Conservation (phyloP, 2,888 invertebrate species). For the Unio pictorum region DNA sequence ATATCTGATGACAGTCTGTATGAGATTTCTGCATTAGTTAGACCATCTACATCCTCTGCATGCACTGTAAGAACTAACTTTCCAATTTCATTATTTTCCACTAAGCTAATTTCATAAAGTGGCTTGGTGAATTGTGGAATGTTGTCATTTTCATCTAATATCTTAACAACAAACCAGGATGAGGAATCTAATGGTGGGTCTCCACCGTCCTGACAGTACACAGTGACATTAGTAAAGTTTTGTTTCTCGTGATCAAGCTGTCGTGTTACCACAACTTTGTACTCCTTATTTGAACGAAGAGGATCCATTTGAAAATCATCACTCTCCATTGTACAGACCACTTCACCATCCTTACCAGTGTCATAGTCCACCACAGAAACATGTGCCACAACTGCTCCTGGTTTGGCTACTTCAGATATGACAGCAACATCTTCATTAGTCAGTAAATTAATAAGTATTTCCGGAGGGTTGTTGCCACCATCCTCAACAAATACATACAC, state of each 20-base stretch:
- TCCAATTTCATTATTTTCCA: slow-evolving; percentile 23
- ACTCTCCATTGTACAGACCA: slow-evolving; percentile 69
- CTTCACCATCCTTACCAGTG: slow-evolving; percentile 53
- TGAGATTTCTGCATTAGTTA: slow-evolving; percentile 21
- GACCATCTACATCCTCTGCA: slow-evolving; percentile 26
- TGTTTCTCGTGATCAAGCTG: slow-evolving; percentile 54
- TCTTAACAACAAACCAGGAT: slow-evolving; percentile 16
- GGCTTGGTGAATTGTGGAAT: slow-evolving; percentile 20
- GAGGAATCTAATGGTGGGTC: slow-evolving; percentile 20
- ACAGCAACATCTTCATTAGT: slow-evolving; percentile 32
- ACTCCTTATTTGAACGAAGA: slow-evolving; percentile 43
- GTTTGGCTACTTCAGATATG: slow-evolving; percentile 52
- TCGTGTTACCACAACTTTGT: slow-evolving; percentile 72
- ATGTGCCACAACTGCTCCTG: slow-evolving; percentile 57
- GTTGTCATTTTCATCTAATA: slow-evolving; percentile 32
- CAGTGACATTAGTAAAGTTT: slow-evolving; percentile 19
- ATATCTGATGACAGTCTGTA: slow-evolving; percentile 18
- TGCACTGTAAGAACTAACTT: slow-evolving; percentile 19
- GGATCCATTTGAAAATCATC: slow-evolving; percentile 49
- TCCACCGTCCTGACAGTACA: slow-evolving; percentile 33
- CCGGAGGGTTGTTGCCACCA: slow-evolving; percentile 94
- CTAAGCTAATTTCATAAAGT: slow-evolving; percentile 16
- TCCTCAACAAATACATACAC: slow-evolving; percentile 77
- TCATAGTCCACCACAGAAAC: slow-evolving; percentile 56
- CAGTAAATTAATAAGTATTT: slow-evolving; percentile 68